Conservation (phyloP, 2,888 invertebrate species). For the Seira ritae region DNA sequence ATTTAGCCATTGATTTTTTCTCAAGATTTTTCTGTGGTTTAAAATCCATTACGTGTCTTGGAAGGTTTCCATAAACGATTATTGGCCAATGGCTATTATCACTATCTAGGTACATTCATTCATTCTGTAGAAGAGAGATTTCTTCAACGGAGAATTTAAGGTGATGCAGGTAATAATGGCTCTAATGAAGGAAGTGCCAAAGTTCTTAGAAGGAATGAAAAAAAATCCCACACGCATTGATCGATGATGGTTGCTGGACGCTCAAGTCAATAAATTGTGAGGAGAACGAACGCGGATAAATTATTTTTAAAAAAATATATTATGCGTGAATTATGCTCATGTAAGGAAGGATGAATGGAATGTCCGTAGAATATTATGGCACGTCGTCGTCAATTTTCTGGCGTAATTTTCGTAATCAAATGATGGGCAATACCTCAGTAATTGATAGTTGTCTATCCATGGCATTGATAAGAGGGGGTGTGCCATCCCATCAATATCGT, state of each 20-base stretch:
- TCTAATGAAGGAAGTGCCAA: conserved; percentile 12
- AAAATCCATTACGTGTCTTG: conserved; percentile 12
- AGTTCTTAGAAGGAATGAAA: background rate
- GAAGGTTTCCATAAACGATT: conserved; percentile 41
- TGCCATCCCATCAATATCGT: background rate
- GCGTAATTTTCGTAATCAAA: conserved; percentile 4
- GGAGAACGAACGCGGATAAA: background rate
- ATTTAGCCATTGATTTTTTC: conserved; percentile 16
- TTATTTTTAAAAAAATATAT: background rate
- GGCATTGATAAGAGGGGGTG: background rate
- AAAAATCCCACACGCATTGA: conserved; percentile 58
- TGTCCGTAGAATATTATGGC: background rate
- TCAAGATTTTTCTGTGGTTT: conserved; percentile 24
- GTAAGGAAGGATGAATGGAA: background rate
- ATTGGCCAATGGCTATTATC: conserved; percentile 29
- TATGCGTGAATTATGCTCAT: conserved; percentile 1
- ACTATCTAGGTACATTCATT: no score
- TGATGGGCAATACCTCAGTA: background rate
- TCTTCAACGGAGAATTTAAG: conserved; percentile 41
- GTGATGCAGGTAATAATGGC: conserved; percentile 48
- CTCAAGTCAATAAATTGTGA: conserved; percentile 44
- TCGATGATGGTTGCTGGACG: background rate
- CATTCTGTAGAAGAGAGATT: no score
- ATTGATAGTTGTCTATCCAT: conserved; percentile 1
- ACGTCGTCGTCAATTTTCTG: no score